Conservation (phyloP, 2,888 invertebrate species). For the Dicyrtomina minuta region DNA sequence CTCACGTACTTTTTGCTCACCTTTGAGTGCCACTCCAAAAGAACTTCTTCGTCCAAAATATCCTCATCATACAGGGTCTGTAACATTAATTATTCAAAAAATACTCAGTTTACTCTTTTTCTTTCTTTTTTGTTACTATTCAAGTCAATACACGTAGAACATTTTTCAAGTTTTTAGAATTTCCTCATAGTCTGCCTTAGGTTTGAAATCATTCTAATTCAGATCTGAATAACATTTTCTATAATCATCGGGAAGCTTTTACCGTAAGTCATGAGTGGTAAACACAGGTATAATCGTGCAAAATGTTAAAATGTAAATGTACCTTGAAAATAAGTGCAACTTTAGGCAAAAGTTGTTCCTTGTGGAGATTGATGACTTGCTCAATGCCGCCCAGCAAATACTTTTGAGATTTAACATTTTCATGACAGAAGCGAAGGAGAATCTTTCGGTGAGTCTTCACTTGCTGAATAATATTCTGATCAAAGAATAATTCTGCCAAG, state of each 20-base stretch:
- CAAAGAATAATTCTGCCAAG: slow-evolving; percentile 81
- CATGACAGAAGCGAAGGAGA: slow-evolving; percentile 77
- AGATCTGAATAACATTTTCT: slow-evolving; percentile 53
- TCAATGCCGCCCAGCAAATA: slow-evolving; percentile 94
- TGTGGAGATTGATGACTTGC: slow-evolving; percentile 81
- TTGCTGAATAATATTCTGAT: slow-evolving; percentile 62
- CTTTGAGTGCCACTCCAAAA: slow-evolving; percentile 94
- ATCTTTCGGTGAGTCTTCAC: slow-evolving; percentile 73
- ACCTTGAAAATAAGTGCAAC: slow-evolving; percentile 85
- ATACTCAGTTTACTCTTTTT: slow-evolving; percentile 4
- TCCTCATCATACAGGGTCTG: slow-evolving; percentile 90
- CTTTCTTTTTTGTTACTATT: background rate
- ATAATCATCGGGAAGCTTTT: slow-evolving; percentile 43
- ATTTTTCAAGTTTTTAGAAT: background rate
- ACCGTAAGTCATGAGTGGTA: background rate
- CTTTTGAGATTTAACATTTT: slow-evolving; percentile 81
- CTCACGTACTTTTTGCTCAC: slow-evolving; percentile 91
- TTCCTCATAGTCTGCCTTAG: slow-evolving; percentile 52
- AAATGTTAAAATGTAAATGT: too few relatives aligned
- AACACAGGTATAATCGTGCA: too few relatives aligned
- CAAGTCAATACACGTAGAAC: slow-evolving; percentile 7
- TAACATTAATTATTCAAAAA: too few relatives aligned
- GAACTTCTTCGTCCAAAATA: slow-evolving; percentile 88
- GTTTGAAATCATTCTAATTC: slow-evolving; percentile 44
- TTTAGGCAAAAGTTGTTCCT: slow-evolving; percentile 76